phyloP scores from a whole-genome alignment of 2,888 invertebrate species.

The Torymus aiolomorphi region DNA sequence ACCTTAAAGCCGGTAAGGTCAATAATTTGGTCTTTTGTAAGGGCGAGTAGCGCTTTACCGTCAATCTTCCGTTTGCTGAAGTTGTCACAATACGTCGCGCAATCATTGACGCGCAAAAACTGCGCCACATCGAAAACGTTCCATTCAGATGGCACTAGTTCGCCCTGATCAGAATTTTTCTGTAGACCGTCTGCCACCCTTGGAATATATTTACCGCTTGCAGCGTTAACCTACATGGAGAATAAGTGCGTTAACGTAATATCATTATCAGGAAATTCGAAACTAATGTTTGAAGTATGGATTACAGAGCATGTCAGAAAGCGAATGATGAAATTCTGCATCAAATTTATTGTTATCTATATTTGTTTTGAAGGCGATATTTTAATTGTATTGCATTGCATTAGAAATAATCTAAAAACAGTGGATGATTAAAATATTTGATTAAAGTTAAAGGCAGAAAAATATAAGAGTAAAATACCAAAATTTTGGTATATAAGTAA shows the following conservation, averaged over 20 bases:
- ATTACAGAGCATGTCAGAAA: neutral
- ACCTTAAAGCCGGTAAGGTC: constrained; percentile 94
- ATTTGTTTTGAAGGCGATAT: too few species aligned
- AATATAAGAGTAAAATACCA: too few species aligned
- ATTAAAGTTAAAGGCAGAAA: too few species aligned
- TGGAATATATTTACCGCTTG: constrained; percentile 78
- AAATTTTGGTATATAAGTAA: too few species aligned
- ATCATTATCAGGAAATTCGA: neutral
- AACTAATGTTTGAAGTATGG: neutral
- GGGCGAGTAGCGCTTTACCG: constrained; percentile 86
- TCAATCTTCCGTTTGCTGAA: constrained; percentile 83
- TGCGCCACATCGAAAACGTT: constrained; percentile 90
- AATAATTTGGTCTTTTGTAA: constrained; percentile 93
- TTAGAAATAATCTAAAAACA: too few species aligned
- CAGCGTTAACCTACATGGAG: constrained; percentile 73
- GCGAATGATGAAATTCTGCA: too few species aligned
- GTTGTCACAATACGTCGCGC: constrained; percentile 79
- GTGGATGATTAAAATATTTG: too few species aligned
- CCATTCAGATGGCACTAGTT: constrained; percentile 85
- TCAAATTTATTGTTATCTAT: too few species aligned
- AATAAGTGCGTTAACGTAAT: constrained; percentile 21
- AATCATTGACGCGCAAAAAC: constrained; percentile 92
- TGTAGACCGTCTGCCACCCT: constrained; percentile 77
- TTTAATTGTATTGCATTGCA: too few species aligned
- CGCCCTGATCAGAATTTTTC: constrained; percentile 77